phyloP scores from a whole-genome alignment of 2,888 invertebrate species.

The Anoplius nigerrimus region DNA sequence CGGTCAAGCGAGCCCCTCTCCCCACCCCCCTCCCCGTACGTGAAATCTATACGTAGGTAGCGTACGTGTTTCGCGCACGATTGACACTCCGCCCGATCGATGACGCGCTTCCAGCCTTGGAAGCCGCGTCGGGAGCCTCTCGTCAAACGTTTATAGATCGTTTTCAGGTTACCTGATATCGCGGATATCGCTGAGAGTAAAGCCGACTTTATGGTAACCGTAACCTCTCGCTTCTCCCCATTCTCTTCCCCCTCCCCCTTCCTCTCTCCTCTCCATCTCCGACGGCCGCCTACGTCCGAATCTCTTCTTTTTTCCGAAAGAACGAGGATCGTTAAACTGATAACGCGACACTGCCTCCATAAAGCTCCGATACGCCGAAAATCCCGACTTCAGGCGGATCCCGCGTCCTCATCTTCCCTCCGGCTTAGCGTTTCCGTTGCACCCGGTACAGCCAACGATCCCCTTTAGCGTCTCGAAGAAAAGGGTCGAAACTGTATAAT shows the following conservation, averaged over 20 bases:
- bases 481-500: no score
- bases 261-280: slow-evolving; percentile 5
- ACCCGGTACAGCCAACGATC: no score
- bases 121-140: slow-evolving; percentile 1
- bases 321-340: slow-evolving; percentile 14
- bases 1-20: no score
- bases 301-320: not conserved
- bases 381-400: no score
- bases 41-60: no score
- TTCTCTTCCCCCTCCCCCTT: slow-evolving; percentile 2
- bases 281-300: not conserved
- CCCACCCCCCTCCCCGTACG: no score
- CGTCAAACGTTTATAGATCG: slow-evolving; percentile 19
- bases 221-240: slow-evolving; percentile 4
- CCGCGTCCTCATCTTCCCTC: no score
- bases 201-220: slow-evolving; percentile 22
- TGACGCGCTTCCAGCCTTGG: not conserved
- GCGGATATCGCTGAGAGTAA: slow-evolving; percentile 18
- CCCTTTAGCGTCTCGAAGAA: no score
- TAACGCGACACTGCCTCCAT: slow-evolving; percentile 7
- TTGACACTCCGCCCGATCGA: no score
- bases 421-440: no score
- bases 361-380: no score
- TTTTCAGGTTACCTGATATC: slow-evolving; percentile 19
- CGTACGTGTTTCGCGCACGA: no score